Evolutionary conservation across 2,797 vertebrate species (phyloP).

Genomic region (Rousettus madagascariensis): DNA sequence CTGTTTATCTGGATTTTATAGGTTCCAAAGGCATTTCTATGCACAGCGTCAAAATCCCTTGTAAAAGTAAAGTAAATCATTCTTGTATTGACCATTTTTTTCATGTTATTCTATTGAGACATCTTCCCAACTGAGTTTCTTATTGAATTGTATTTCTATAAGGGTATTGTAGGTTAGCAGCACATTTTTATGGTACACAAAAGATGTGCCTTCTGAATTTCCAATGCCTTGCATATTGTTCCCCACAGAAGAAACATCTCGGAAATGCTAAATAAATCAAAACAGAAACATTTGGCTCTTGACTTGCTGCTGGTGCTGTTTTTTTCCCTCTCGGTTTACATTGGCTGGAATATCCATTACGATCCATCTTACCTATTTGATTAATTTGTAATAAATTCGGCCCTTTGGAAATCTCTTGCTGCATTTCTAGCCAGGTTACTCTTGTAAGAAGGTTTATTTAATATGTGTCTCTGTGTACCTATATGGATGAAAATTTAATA

Average conservation of each 20-base stretch:
- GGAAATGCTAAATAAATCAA: slow-evolving; percentile 92
- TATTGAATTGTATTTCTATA: slow-evolving; percentile 92
- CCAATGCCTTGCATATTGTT: slow-evolving; percentile 89
- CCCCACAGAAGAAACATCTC: slow-evolving; percentile 86
- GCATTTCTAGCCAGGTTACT: slow-evolving; percentile 71
- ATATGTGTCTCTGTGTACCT: slow-evolving; percentile 80
- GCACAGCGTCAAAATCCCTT: slow-evolving; percentile 86
- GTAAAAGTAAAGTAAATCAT: slow-evolving; percentile 89
- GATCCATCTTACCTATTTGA: slow-evolving; percentile 80
- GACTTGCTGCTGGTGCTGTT: slow-evolving; percentile 79
- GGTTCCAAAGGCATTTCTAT: slow-evolving; percentile 89
- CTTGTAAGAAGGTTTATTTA: slow-evolving; percentile 74
- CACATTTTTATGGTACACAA: slow-evolving; percentile 91
- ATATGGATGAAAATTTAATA: slow-evolving; percentile 78
- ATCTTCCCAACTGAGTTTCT: slow-evolving; percentile 91
- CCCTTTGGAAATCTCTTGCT: slow-evolving; percentile 74
- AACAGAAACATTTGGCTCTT: slow-evolving; percentile 85
- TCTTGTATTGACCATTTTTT: slow-evolving; percentile 89
- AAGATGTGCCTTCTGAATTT: slow-evolving; percentile 91
- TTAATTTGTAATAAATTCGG: slow-evolving; percentile 81
- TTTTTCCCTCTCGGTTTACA: slow-evolving; percentile 75
- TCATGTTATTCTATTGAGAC: slow-evolving; percentile 86
- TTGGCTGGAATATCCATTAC: slow-evolving; percentile 81
- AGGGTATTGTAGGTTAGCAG: slow-evolving; percentile 91
- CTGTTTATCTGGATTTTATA: slow-evolving; percentile 87